phyloP scores from a whole-genome alignment of 2,113 vertebrate species.

The Mustela lutreola region DNA sequence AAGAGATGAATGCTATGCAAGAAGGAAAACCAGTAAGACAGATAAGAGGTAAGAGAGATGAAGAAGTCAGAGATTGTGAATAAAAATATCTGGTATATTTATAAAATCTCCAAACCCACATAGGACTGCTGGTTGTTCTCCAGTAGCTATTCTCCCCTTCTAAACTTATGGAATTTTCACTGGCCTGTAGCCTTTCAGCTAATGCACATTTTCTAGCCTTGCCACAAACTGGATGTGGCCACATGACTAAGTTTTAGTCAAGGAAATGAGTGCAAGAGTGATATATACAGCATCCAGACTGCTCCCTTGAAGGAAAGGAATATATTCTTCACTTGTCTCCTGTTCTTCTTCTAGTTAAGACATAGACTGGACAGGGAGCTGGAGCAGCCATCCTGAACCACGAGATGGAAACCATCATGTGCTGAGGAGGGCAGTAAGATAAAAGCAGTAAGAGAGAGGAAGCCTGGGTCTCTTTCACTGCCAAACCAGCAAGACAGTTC shows the following conservation, averaged over 20 bases:
- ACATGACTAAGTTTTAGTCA: neutral
- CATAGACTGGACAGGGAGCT: neutral
- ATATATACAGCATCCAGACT: neutral
- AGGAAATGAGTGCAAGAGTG: neutral
- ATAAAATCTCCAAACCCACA: neutral
- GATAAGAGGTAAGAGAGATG: neutral
- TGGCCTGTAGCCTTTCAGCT: neutral
- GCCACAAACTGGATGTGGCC: neutral
- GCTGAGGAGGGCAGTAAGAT: neutral
- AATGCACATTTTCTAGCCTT: neutral
- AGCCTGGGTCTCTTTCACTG: neutral
- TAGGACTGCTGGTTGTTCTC: neutral
- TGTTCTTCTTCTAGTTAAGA: neutral
- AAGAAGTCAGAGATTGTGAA: neutral
- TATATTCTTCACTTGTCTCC: neutral
- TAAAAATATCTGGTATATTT: neutral
- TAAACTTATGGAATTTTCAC: neutral
- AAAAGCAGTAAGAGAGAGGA: neutral
- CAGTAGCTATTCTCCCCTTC: neutral
- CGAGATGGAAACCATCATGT: neutral
- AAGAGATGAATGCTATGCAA: neutral
- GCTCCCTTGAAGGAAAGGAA: neutral
- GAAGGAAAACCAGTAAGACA: constrained; percentile 41
- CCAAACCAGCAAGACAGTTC: neutral
- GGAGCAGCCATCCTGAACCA: neutral